Percentiles rank a stretch among this genome's conserved stretches.
These are phyloP conservation scores for Spicauda simplicius DNA, from an alignment of 2,888 invertebrate species.

Conservation along the genomic window DNA sequence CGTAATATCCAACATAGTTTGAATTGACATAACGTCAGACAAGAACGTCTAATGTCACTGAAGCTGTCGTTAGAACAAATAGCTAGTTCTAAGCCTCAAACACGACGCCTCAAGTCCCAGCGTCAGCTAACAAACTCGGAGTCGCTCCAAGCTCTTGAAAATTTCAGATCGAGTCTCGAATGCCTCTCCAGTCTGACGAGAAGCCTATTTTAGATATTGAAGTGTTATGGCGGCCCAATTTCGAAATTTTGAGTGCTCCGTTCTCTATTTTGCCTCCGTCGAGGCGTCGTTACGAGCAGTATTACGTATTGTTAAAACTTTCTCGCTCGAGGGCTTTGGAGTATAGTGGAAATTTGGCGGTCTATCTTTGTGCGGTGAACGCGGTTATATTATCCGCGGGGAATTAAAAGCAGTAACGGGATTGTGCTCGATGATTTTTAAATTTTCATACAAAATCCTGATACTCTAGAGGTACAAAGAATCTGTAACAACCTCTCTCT, in stretches of 20 bases:
- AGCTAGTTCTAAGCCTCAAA: constrained; percentile 5
- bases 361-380: constrained; percentile 9
- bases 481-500: no score
- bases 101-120: constrained; percentile 24
- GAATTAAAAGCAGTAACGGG: not conserved
- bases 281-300: constrained; percentile 24
- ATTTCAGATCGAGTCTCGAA: constrained; percentile 60
- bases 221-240: constrained; percentile 50
- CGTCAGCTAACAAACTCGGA: constrained; percentile 57
- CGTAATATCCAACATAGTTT: no score
- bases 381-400: not conserved
- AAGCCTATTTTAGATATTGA: constrained; percentile 63
- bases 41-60: no score
- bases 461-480: no score
- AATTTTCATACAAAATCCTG: no score
- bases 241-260: constrained; percentile 43
- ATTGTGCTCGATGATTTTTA: not conserved
- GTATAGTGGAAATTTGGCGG: constrained; percentile 16
- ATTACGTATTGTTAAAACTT: constrained; percentile 32
- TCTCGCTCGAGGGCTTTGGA: constrained; percentile 18
- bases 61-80: not conserved
- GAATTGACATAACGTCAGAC: no score
- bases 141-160: constrained; percentile 58
- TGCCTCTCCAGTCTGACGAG: constrained; percentile 54
- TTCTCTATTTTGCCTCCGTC: constrained; percentile 24